Conservation (phyloP, 2,888 invertebrate species). For the Polymixis flavicincta region DNA sequence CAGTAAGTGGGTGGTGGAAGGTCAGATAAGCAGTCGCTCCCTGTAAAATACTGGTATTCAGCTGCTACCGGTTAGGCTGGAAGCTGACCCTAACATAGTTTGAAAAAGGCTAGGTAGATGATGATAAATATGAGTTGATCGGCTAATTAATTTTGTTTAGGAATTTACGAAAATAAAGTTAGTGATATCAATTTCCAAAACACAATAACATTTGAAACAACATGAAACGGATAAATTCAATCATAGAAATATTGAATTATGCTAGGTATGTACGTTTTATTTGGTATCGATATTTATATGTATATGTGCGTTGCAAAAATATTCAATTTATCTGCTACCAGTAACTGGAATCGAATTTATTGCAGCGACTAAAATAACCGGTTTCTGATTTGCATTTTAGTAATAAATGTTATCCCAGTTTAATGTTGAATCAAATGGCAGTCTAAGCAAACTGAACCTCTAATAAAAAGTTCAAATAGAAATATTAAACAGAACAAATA, state of each 20-base stretch:
- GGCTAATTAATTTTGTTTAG: slow-evolving; percentile 4
- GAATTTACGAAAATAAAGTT: slow-evolving; percentile 12
- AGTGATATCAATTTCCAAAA: slow-evolving; percentile 1
- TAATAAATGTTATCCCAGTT: slow-evolving; percentile 11
- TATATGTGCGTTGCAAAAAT: slow-evolving; percentile 31
- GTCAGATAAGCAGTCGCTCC: too few relatives aligned
- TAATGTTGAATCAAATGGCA: slow-evolving; percentile 2
- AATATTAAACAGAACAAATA: too few relatives aligned
- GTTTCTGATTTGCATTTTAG: slow-evolving; percentile 26
- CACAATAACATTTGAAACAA: slow-evolving; percentile 19
- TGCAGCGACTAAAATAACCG: slow-evolving; percentile 4
- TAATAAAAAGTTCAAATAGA: background rate
- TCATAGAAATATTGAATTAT: slow-evolving; percentile 40
- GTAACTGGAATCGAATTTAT: slow-evolving; percentile 39
- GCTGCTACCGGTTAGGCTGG: too few relatives aligned
- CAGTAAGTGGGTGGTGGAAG: too few relatives aligned
- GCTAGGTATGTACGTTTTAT: slow-evolving; percentile 21
- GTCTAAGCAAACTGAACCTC: background rate
- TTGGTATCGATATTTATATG: slow-evolving; percentile 30
- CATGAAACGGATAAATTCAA: slow-evolving; percentile 34
- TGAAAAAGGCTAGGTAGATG: too few relatives aligned
- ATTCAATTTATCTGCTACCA: slow-evolving; percentile 41
- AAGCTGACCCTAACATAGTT: too few relatives aligned
- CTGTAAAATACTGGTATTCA: too few relatives aligned
- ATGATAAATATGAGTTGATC: background rate